These are phyloP conservation scores for Caenorhabditis wallacei DNA, from an alignment of 2,888 invertebrate species.

Conservation along the genomic window DNA sequence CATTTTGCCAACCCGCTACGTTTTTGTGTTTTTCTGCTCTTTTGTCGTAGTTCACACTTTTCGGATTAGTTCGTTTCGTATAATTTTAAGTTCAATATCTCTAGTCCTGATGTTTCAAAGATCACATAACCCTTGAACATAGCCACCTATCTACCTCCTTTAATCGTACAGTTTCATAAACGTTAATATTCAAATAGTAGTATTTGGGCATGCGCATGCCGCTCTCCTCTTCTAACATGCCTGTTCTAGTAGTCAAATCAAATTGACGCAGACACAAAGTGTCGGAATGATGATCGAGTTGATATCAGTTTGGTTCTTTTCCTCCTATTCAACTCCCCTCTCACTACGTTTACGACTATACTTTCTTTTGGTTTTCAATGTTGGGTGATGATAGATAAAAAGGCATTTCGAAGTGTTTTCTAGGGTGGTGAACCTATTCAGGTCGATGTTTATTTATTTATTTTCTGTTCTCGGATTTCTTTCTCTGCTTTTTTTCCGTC, in stretches of 20 bases:
- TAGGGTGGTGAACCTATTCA: too few relatives aligned
- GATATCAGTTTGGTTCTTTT: constrained; percentile 32
- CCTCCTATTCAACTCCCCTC: neutral
- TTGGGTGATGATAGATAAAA: too few relatives aligned
- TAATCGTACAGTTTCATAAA: constrained; percentile 6
- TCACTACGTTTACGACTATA: constrained; percentile 57
- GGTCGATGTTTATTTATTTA: neutral
- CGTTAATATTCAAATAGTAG: constrained; percentile 38
- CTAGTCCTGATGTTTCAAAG: too few relatives aligned
- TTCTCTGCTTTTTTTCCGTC: too few relatives aligned
- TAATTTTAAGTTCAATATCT: too few relatives aligned
- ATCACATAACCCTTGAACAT: too few relatives aligned
- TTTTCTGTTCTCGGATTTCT: neutral
- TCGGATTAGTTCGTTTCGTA: too few relatives aligned
- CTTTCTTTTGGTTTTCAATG: constrained; percentile 19
- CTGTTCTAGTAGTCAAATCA: constrained; percentile 9
- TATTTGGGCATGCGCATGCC: constrained; percentile 10
- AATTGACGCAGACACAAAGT: constrained; percentile 31
- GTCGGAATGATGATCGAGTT: constrained; percentile 62
- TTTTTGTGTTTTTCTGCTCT: constrained; percentile 39
- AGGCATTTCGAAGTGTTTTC: too few relatives aligned
- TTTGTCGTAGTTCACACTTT: neutral
- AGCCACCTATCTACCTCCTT: too few relatives aligned
- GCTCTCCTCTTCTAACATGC: neutral
- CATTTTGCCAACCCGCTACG: constrained; percentile 21